Conservation (phyloP, 2,888 invertebrate species). For the Mimas tiliae region DNA sequence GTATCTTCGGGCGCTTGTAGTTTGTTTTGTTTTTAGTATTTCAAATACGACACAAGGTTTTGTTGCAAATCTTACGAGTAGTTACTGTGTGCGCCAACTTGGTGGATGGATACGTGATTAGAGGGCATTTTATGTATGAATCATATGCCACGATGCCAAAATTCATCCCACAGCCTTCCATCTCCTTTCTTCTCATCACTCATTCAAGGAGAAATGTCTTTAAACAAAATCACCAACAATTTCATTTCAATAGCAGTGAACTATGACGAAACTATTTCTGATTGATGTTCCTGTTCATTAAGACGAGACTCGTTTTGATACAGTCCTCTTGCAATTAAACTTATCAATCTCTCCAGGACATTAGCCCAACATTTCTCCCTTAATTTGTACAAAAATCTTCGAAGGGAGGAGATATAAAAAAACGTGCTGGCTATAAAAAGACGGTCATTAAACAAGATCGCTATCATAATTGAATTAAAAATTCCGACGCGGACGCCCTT, state of each 20-base stretch:
- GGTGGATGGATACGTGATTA: too few species aligned
- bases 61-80: background rate
- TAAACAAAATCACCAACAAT: too few species aligned
- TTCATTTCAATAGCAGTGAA: background rate
- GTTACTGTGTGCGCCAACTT: too few species aligned
- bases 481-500: slow-evolving; percentile 78
- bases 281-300: background rate
- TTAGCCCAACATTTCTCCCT: slow-evolving; percentile 39
- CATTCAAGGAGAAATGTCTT: too few species aligned
- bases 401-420: slow-evolving; percentile 32
- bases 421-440: slow-evolving; percentile 53
- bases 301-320: background rate
- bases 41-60: background rate
- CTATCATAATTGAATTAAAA: slow-evolving; percentile 85
- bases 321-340: slow-evolving; percentile 38
- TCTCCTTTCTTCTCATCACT: too few species aligned
- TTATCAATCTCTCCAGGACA: slow-evolving; percentile 64
- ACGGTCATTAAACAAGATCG: slow-evolving; percentile 82
- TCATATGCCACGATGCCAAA: too few species aligned
- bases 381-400: slow-evolving; percentile 43
- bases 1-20: background rate
- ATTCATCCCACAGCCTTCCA: too few species aligned
- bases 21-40: background rate
- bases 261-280: background rate
- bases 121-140: too few species aligned